phyloP scores from a whole-genome alignment of 2,113 vertebrate genomes.

The Prionailurus bengalensis region DNA sequence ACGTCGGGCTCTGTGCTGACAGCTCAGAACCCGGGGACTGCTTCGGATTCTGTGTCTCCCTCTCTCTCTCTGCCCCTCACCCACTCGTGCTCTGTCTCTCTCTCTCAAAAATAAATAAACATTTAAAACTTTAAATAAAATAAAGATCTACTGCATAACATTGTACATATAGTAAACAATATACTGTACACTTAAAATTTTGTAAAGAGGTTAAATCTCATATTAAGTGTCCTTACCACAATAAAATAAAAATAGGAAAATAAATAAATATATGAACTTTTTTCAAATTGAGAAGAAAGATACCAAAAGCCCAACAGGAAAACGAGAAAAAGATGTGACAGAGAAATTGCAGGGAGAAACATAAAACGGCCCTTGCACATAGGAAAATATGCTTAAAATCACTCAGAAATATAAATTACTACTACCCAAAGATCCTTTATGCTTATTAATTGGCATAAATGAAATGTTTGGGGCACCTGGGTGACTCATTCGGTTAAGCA shows the following conservation, averaged over 20 bases:
- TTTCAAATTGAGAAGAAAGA: background rate
- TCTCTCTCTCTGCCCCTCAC: too few species aligned
- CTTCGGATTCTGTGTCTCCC: too few species aligned
- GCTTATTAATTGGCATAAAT: conserved; percentile 29
- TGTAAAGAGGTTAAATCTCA: background rate
- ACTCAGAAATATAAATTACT: conserved; percentile 30
- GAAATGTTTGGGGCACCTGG: background rate
- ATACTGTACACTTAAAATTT: background rate
- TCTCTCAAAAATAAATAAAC: too few species aligned
- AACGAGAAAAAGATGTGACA: conserved; percentile 26
- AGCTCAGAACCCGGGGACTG: too few species aligned
- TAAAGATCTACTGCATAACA: background rate
- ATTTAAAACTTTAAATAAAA: too few species aligned
- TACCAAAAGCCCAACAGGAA: background rate
- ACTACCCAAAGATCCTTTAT: conserved; percentile 16
- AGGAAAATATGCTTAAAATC: conserved; percentile 42
- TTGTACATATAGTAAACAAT: background rate
- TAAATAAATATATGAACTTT: background rate
- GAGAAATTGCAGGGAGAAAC: background rate
- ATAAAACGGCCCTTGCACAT: background rate
- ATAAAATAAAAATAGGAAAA: background rate
- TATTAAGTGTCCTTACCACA: background rate
- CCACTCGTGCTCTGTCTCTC: too few species aligned
- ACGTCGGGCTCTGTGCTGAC: too few species aligned
- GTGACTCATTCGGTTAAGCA: too few species aligned